Evolutionary conservation across 2,888 invertebrate genomes (phyloP).

Genomic region (Smittia aterrima): DNA sequence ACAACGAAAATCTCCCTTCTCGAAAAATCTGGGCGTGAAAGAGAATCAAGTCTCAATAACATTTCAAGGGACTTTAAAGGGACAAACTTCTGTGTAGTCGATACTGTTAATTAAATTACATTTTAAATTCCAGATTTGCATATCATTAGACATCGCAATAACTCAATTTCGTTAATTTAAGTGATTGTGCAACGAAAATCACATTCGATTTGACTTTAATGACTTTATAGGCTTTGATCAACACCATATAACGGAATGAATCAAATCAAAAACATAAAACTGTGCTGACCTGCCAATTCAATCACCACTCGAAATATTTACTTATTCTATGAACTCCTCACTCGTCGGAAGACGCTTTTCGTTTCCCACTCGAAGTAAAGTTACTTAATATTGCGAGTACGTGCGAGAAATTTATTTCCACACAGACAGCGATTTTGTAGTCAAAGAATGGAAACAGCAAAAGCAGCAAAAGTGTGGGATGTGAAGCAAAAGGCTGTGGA

Average conservation of each 20-base stretch:
- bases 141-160: not conserved
- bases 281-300: slow-evolving; percentile 2
- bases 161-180: not conserved
- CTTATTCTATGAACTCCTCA: slow-evolving; percentile 30
- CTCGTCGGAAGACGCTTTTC: not conserved
- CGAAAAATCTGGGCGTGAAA: slow-evolving; percentile 11
- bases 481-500: slow-evolving; percentile 21
- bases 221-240: too few relatives aligned
- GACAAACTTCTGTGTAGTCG: too few relatives aligned
- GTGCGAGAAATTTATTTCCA: slow-evolving; percentile 28
- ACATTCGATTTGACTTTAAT: not conserved
- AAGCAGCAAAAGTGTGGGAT: slow-evolving; percentile 33
- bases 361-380: not conserved
- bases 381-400: slow-evolving; percentile 26
- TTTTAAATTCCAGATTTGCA: slow-evolving; percentile 22
- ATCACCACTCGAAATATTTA: slow-evolving; percentile 19
- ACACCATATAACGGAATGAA: not conserved
- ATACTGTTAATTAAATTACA: slow-evolving; percentile 40
- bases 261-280: not conserved
- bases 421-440: not conserved
- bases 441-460: not conserved
- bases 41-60: not conserved
- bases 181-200: not conserved
- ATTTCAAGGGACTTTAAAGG: not conserved
- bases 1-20: not conserved